Percentiles rank a stretch among this genome's conserved stretches.
phyloP scores from a whole-genome alignment of 2,888 invertebrate species.

The Cerastis leucographa region DNA sequence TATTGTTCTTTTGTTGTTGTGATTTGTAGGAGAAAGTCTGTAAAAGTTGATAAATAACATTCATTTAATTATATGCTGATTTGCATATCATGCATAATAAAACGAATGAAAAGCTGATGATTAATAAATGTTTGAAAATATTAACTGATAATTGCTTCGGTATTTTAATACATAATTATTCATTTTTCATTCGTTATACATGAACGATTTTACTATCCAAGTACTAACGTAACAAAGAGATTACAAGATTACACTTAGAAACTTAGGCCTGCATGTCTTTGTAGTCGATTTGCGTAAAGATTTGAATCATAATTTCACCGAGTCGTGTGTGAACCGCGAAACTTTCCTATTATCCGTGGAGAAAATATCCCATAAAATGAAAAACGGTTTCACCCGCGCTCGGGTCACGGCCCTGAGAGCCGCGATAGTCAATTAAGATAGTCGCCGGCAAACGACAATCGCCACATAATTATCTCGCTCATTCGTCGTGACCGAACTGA shows the following conservation, averaged over 20 bases:
- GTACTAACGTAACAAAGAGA: slow-evolving; percentile 40
- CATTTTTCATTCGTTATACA: slow-evolving; percentile 25
- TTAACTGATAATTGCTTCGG: slow-evolving; percentile 33
- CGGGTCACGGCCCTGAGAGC: slow-evolving; percentile 87
- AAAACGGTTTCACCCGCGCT: slow-evolving; percentile 87
- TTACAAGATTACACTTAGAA: slow-evolving; percentile 50
- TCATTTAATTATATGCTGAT: slow-evolving; percentile 41
- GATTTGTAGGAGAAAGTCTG: slow-evolving; percentile 50
- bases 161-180: slow-evolving; percentile 44
- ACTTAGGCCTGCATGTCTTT: slow-evolving; percentile 49
- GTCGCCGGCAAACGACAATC: slow-evolving; percentile 85
- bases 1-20: slow-evolving; percentile 46
- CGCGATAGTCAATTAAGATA: slow-evolving; percentile 89
- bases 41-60: slow-evolving; percentile 44
- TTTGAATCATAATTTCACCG: slow-evolving; percentile 64
- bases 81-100: slow-evolving; percentile 26
- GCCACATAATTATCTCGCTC: slow-evolving; percentile 88
- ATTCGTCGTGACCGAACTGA: slow-evolving; percentile 89
- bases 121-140: slow-evolving; percentile 32
- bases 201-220: slow-evolving; percentile 34
- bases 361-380: slow-evolving; percentile 86
- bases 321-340: slow-evolving; percentile 74
- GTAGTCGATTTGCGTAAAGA: slow-evolving; percentile 66
- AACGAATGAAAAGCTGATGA: slow-evolving; percentile 15
- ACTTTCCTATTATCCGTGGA: slow-evolving; percentile 80